Evolutionary conservation across 2,888 invertebrate genomes (phyloP).

Genomic region (Pogonocherus hispidulus): DNA sequence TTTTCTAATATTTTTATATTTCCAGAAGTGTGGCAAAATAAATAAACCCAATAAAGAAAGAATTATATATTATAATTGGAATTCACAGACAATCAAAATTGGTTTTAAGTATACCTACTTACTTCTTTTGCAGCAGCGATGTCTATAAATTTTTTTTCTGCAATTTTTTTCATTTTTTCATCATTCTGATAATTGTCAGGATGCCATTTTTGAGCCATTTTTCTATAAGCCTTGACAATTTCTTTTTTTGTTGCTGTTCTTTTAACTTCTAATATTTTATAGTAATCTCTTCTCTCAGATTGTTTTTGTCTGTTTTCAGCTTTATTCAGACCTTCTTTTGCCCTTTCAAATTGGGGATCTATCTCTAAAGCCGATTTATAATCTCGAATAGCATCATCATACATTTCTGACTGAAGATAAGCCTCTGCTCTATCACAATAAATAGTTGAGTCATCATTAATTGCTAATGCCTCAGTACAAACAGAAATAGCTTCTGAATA

Average conservation of each 20-base stretch:
- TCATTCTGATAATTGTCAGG: constrained; percentile 91
- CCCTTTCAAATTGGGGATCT: constrained; percentile 83
- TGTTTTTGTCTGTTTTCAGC: constrained; percentile 95
- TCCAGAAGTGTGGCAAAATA: no score
- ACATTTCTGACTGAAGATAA: constrained; percentile 88
- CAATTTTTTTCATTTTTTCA: constrained; percentile 91
- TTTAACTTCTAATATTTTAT: constrained; percentile 95
- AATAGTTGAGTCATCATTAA: constrained; percentile 81
- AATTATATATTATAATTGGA: no score
- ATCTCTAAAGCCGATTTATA: constrained; percentile 88
- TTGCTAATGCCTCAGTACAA: constrained; percentile 85
- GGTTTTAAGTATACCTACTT: constrained; percentile 68
- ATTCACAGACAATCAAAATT: no score
- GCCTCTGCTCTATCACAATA: constrained; percentile 95
- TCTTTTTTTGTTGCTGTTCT: constrained; percentile 92
- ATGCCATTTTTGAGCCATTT: constrained; percentile 98
- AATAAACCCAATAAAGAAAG: no score
- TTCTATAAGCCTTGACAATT: constrained; percentile 95
- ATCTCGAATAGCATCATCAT: constrained; percentile 91
- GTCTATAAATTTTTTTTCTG: constrained; percentile 98
- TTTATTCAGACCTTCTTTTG: constrained; percentile 89
- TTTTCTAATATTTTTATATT: no score
- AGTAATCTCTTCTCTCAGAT: constrained; percentile 94
- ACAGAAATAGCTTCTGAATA: constrained; percentile 79
- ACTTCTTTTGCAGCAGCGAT: constrained; percentile 99